Conservation (phyloP, 2,797 vertebrate species). For the Malacoctenus gilli region DNA sequence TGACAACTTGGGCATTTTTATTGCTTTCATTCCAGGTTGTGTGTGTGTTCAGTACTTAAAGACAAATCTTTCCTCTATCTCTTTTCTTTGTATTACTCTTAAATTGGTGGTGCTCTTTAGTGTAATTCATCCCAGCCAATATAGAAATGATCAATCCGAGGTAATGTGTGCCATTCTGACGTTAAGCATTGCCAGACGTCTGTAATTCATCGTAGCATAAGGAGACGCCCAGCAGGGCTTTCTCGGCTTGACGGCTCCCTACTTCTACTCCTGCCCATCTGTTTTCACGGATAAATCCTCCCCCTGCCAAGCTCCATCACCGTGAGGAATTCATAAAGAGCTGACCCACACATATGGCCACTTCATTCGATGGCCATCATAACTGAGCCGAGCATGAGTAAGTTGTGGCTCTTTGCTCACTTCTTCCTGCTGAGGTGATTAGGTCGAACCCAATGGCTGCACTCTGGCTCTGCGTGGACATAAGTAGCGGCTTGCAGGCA, state of each 20-base stretch:
- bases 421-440: conserved; percentile 39
- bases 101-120: conserved; percentile 8
- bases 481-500: conserved; percentile 6
- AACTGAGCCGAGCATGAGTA: conserved; percentile 47
- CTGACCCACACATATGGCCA: conserved; percentile 74
- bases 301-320: conserved; percentile 66
- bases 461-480: conserved; percentile 21
- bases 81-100: conserved; percentile 4
- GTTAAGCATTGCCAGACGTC: conserved; percentile 55
- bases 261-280: conserved; percentile 75
- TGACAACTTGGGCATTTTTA: no score
- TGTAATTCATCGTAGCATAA: conserved; percentile 64
- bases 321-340: conserved; percentile 68
- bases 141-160: conserved; percentile 52
- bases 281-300: conserved; percentile 70
- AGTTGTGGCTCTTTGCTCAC: conserved; percentile 41
- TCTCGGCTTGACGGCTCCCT: conserved; percentile 71
- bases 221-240: conserved; percentile 63
- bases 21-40: no score
- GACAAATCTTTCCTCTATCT: background rate
- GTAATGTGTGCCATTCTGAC: conserved; percentile 56
- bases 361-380: conserved; percentile 59
- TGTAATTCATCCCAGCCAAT: conserved; percentile 34
- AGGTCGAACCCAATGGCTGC: conserved; percentile 30
- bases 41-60: background rate